These are phyloP conservation scores for Lithobates sylvaticus DNA, from an alignment of 2,797 vertebrate species.

Conservation along the genomic window DNA sequence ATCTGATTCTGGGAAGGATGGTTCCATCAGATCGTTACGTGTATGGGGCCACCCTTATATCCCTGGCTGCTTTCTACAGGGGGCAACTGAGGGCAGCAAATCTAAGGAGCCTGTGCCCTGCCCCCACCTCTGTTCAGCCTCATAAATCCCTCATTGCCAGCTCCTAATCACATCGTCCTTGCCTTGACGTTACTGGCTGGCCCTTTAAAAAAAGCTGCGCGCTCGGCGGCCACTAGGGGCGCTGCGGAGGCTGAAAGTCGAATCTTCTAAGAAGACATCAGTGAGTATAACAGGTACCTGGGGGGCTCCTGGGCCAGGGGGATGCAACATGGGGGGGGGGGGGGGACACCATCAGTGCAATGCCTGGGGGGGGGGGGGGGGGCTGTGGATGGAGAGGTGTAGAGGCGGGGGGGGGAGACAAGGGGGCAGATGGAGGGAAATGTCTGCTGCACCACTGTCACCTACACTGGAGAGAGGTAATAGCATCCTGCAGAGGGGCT, in stretches of 20 bases:
- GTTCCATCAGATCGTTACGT: too few species aligned
- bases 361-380: too few species aligned
- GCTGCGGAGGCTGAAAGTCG: constrained; percentile 35
- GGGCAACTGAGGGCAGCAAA: background rate
- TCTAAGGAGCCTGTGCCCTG: background rate
- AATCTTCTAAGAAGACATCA: constrained; percentile 55
- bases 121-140: constrained; percentile 2
- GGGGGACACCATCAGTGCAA: background rate
- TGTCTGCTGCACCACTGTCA: constrained; percentile 1
- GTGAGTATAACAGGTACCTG: constrained; percentile 66
- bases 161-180: background rate
- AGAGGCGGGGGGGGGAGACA: constrained; percentile 20
- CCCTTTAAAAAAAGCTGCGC: constrained; percentile 66
- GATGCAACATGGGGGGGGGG: constrained; percentile 28
- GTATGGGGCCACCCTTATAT: too few species aligned
- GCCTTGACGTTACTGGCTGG: constrained; percentile 34
- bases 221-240: constrained; percentile 41
- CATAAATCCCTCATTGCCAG: constrained; percentile 15
- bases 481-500: background rate
- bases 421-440: constrained; percentile 8
- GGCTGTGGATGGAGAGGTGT: background rate
- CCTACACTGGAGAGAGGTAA: constrained; percentile 11
- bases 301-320: constrained; percentile 44
- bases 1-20: too few species aligned
- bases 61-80: background rate